These are phyloP conservation scores for Andrena dorsata DNA, from an alignment of 2,888 invertebrate genomes.

Conservation along the genomic window DNA sequence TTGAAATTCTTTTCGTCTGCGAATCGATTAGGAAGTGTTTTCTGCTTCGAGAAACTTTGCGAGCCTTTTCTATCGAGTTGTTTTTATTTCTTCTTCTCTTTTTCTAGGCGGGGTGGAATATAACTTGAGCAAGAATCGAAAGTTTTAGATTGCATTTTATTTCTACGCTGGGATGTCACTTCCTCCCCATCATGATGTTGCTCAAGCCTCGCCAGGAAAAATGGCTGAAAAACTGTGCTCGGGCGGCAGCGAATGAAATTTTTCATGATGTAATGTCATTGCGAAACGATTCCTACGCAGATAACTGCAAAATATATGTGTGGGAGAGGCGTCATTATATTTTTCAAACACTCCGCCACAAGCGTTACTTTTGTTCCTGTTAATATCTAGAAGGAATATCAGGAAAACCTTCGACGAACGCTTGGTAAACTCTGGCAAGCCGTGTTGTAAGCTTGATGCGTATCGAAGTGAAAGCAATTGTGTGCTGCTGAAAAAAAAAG, in stretches of 20 bases:
- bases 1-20: too few relatives aligned
- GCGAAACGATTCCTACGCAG: constrained; percentile 41
- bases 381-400: constrained; percentile 20
- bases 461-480: constrained; percentile 21
- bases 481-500: not conserved
- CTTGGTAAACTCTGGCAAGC: not conserved
- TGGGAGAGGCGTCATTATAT: constrained; percentile 14
- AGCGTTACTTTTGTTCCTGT: not conserved
- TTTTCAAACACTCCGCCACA: constrained; percentile 21
- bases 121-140: not conserved
- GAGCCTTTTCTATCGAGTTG: too few relatives aligned
- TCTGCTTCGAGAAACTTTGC: too few relatives aligned
- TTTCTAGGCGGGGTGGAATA: too few relatives aligned
- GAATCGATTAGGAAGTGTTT: too few relatives aligned
- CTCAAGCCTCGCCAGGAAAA: constrained; percentile 39
- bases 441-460: constrained; percentile 14
- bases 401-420: not conserved
- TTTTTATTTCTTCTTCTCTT: too few relatives aligned
- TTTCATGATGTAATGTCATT: constrained; percentile 39
- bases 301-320: constrained; percentile 35
- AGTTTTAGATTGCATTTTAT: not conserved
- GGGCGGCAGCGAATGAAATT: constrained; percentile 44
- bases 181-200: constrained; percentile 46
- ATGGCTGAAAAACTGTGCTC: constrained; percentile 43
- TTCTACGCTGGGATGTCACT: constrained; percentile 10